These are phyloP conservation scores for Alces alces DNA, from an alignment of 2,113 vertebrate species.

Conservation along the genomic window DNA sequence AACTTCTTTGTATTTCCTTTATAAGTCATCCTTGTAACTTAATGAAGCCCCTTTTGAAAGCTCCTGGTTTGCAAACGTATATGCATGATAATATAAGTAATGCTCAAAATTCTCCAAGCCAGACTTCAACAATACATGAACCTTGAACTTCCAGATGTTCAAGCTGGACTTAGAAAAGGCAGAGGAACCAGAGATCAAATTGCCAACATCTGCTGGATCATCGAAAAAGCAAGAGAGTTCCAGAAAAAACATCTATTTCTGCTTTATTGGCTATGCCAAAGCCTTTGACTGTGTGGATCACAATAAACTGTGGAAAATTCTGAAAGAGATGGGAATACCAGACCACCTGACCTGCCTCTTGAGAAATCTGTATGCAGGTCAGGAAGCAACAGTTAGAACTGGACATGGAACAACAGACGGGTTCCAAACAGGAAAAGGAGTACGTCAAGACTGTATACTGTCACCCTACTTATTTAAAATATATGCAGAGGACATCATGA, in stretches of 20 bases:
- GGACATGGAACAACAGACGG: neutral
- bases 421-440: neutral
- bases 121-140: neutral
- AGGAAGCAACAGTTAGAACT: neutral
- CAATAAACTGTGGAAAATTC: neutral
- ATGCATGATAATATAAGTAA: neutral
- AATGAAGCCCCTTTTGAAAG: neutral
- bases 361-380: neutral
- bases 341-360: neutral
- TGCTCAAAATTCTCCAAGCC: neutral
- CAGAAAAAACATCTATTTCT: neutral
- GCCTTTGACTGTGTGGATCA: neutral
- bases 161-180: neutral
- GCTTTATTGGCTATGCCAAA: neutral
- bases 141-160: neutral
- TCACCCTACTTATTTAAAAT: neutral
- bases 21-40: neutral
- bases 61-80: neutral
- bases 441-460: fast-evolving
- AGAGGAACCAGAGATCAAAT: neutral
- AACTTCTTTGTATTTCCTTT: neutral
- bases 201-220: neutral
- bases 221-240: neutral
- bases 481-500: neutral
- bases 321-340: neutral